These are phyloP conservation scores for Myxocyprinus asiaticus DNA, from an alignment of 2,113 vertebrate species.

Conservation along the genomic window DNA sequence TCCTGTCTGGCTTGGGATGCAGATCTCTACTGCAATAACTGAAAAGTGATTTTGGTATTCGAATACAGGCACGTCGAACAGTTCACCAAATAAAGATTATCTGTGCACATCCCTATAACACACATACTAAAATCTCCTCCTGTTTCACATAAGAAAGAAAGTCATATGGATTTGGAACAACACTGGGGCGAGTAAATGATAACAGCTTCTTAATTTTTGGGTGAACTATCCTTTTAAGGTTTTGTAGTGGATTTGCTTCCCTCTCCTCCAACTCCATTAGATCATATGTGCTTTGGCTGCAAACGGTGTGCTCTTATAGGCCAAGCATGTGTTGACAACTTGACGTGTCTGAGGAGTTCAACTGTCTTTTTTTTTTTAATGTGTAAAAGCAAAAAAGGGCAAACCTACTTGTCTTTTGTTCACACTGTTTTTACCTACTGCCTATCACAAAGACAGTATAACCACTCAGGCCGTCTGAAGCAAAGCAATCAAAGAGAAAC, in stretches of 20 bases:
- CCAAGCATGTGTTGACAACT: neutral
- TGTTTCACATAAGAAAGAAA: too few species aligned
- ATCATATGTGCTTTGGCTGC: neutral
- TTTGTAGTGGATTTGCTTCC: neutral
- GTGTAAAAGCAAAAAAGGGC: neutral
- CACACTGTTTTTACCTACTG: neutral
- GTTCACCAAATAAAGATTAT: too few species aligned
- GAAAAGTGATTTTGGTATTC: too few species aligned
- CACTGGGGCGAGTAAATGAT: too few species aligned
- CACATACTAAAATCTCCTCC: too few species aligned
- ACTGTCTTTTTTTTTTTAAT: neutral
- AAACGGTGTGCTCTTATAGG: neutral
- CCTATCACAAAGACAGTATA: conserved; percentile 20
- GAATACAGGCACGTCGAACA: too few species aligned
- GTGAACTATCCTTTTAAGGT: too few species aligned
- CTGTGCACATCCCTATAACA: too few species aligned
- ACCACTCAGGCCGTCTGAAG: neutral
- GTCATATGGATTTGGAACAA: too few species aligned
- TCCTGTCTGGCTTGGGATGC: too few species aligned
- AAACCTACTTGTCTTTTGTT: conserved; percentile 6
- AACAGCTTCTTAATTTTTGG: too few species aligned
- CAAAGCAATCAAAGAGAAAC: neutral
- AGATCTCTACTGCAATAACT: too few species aligned
- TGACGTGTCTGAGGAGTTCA: neutral
- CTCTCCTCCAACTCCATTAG: neutral